Conservation (phyloP, 2,888 invertebrate species). For the Didymodactylos carnosus region DNA sequence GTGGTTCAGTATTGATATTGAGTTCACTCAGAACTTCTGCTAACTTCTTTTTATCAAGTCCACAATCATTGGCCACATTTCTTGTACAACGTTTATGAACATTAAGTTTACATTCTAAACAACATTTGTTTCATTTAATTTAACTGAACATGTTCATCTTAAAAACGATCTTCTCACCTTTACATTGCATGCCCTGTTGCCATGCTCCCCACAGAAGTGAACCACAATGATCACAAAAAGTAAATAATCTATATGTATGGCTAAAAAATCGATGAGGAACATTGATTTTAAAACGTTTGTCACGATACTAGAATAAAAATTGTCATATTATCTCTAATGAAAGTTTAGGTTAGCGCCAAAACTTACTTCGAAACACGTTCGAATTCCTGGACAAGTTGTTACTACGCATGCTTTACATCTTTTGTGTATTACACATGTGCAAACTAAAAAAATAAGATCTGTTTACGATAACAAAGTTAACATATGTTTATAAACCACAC, state of each 20-base stretch:
- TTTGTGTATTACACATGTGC: constrained; percentile 97
- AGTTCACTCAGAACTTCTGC: constrained; percentile 53
- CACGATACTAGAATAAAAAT: background rate
- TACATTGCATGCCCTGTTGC: constrained; percentile 85
- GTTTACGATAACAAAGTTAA: background rate
- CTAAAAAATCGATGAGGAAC: constrained; percentile 77
- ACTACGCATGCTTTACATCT: constrained; percentile 87
- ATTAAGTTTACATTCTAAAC: constrained; percentile 71
- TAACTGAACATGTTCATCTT: background rate
- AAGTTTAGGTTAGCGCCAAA: too few relatives aligned
- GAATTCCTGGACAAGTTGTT: constrained; percentile 90
- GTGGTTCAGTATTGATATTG: background rate
- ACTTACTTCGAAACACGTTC: background rate
- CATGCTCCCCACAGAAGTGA: constrained; percentile 84
- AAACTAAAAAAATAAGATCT: constrained; percentile 44
- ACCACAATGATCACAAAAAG: constrained; percentile 98
- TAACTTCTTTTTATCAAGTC: constrained; percentile 88
- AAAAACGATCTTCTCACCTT: constrained; percentile 41
- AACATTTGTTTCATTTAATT: background rate
- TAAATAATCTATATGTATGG: constrained; percentile 89
- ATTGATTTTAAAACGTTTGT: constrained; percentile 80
- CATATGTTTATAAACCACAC: background rate
- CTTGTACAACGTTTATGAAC: constrained; percentile 96
- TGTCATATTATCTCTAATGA: too few relatives aligned
- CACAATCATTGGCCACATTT: constrained; percentile 97